Conservation (phyloP, 2,113 vertebrate genomes). For the Neolamprologus hecqui region DNA sequence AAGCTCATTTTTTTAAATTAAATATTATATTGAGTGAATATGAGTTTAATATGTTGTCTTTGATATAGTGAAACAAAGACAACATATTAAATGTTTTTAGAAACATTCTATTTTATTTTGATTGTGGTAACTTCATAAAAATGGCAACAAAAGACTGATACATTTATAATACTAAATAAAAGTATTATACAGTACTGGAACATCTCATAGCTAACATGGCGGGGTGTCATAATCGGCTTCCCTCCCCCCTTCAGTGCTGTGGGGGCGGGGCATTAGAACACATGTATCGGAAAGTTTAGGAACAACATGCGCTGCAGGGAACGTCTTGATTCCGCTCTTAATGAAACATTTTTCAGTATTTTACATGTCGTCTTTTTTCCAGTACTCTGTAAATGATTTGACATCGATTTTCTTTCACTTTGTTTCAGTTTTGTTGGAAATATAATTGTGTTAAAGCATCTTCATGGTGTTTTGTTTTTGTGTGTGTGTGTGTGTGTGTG, state of each 20-base stretch:
- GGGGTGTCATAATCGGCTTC: neutral
- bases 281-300: neutral
- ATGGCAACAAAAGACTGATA: neutral
- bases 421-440: neutral
- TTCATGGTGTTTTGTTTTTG: neutral
- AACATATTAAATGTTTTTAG: neutral
- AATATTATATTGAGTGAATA: neutral
- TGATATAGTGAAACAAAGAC: neutral
- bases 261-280: neutral
- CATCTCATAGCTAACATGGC: too few relatives aligned
- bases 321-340: accelerated
- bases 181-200: too few relatives aligned
- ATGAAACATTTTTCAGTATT: neutral
- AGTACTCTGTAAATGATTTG: neutral
- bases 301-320: neutral
- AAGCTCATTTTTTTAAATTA: accelerated
- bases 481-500: too few relatives aligned
- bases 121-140: neutral
- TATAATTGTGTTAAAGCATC: neutral
- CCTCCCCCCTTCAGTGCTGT: neutral
- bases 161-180: neutral
- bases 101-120: neutral
- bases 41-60: neutral
- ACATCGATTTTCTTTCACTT: accelerated
- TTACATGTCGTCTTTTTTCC: neutral